phyloP scores from a whole-genome alignment of 2,888 invertebrate genomes.

The Tridacna gigas region DNA sequence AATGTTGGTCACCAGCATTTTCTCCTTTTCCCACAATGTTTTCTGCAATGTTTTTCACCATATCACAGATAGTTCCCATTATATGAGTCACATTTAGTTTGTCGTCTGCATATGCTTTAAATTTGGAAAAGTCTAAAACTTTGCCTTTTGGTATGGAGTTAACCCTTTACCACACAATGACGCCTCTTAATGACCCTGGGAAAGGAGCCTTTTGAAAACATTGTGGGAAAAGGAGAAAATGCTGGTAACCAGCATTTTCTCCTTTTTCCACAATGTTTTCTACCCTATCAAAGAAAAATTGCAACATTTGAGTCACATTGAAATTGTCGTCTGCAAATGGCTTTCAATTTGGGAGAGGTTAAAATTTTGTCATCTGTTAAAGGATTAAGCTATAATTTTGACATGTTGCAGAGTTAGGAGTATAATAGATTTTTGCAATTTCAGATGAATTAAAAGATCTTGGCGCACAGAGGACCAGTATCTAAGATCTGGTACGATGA shows the following conservation, averaged over 20 bases:
- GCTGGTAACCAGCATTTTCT: not conserved
- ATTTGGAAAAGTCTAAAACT: too few relatives aligned
- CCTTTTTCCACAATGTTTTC: not conserved
- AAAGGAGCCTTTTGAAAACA: not conserved
- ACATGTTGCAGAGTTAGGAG: too few relatives aligned
- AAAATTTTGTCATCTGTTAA: not conserved
- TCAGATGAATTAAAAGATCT: not conserved
- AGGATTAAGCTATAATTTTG: not conserved
- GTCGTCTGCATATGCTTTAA: too few relatives aligned
- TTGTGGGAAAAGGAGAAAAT: not conserved
- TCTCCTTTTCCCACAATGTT: too few relatives aligned
- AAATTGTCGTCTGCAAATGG: not conserved
- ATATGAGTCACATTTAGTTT: too few relatives aligned
- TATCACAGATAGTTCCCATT: too few relatives aligned
- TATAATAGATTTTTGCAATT: not conserved
- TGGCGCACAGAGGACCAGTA: not conserved
- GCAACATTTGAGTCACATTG: not conserved
- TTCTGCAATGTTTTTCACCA: too few relatives aligned
- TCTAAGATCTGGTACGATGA: constrained; percentile 28
- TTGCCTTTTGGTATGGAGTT: too few relatives aligned
- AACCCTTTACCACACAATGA: too few relatives aligned
- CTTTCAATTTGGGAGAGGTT: not conserved
- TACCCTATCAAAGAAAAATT: not conserved
- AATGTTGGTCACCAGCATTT: too few relatives aligned
- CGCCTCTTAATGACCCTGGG: too few relatives aligned